A percentile compares a stretch with the other conserved stretches of the same genome.
Evolutionary conservation across 2,888 invertebrate species (phyloP).

Genomic region (Limnephilus auricula): DNA sequence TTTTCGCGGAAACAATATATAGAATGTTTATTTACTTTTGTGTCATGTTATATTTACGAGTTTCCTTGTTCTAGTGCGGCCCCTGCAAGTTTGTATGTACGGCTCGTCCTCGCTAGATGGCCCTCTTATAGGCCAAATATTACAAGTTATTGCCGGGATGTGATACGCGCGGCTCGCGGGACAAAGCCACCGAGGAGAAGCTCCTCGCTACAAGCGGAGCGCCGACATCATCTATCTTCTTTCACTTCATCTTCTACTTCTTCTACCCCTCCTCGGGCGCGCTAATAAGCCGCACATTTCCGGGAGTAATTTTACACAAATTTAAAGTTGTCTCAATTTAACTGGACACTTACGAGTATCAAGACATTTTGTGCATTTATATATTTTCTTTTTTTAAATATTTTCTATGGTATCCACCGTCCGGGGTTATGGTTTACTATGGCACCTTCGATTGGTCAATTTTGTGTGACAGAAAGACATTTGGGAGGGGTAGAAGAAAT

Average conservation of each 20-base stretch:
- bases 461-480: too few species aligned
- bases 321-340: background rate
- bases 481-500: too few species aligned
- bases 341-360: background rate
- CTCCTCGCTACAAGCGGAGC: background rate
- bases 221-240: background rate
- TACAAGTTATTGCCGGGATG: slow-evolving; percentile 67
- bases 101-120: slow-evolving; percentile 65
- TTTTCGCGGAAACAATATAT: background rate
- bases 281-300: background rate
- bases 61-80: slow-evolving; percentile 42
- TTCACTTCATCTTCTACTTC: background rate
- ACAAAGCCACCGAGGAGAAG: slow-evolving; percentile 2
- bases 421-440: too few species aligned
- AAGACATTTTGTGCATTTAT: too few species aligned
- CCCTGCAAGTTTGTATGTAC: slow-evolving; percentile 65
- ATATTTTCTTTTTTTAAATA: too few species aligned
- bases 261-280: background rate
- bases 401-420: too few species aligned
- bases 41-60: background rate
- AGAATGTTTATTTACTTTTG: background rate
- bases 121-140: slow-evolving; percentile 67
- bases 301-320: background rate
- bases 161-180: slow-evolving; percentile 58
- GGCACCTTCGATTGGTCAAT: too few species aligned